A percentile compares a stretch with the other conserved stretches of the same genome.
phyloP scores from a whole-genome alignment of 2,797 vertebrate species.

The Leontopithecus rosalia region DNA sequence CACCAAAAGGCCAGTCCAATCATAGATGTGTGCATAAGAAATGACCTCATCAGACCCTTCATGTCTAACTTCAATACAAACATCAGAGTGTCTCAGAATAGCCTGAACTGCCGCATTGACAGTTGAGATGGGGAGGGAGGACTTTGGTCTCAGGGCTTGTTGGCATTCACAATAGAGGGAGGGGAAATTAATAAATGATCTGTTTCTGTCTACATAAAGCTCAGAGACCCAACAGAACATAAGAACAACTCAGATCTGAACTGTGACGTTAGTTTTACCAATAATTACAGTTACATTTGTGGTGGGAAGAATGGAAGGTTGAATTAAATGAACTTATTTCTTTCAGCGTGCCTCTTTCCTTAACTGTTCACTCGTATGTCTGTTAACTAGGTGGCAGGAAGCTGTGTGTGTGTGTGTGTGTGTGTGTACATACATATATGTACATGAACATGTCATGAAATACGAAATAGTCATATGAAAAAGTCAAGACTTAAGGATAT shows the following conservation, averaged over 20 bases:
- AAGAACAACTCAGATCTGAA: background rate
- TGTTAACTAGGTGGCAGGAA: background rate
- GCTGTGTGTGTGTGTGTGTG: too few species aligned
- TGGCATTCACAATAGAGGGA: conserved; percentile 25
- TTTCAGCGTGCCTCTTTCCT: background rate
- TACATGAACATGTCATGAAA: background rate
- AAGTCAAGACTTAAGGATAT: background rate
- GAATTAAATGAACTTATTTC: background rate
- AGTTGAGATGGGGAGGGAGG: background rate
- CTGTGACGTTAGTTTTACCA: background rate
- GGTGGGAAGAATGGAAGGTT: background rate
- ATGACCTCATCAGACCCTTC: background rate
- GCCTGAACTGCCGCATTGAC: background rate
- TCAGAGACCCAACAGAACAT: background rate
- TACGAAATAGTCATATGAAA: background rate
- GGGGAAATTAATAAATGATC: conserved; percentile 17
- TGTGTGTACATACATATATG: background rate
- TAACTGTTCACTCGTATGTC: background rate
- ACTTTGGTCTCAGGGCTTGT: background rate
- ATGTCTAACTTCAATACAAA: background rate
- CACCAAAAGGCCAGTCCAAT: background rate
- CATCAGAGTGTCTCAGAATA: background rate
- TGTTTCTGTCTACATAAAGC: background rate
- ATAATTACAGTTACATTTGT: background rate
- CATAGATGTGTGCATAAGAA: conserved; percentile 15